Conservation (phyloP, 2,888 invertebrate genomes). For the Caenorhabditis auriculariae region DNA sequence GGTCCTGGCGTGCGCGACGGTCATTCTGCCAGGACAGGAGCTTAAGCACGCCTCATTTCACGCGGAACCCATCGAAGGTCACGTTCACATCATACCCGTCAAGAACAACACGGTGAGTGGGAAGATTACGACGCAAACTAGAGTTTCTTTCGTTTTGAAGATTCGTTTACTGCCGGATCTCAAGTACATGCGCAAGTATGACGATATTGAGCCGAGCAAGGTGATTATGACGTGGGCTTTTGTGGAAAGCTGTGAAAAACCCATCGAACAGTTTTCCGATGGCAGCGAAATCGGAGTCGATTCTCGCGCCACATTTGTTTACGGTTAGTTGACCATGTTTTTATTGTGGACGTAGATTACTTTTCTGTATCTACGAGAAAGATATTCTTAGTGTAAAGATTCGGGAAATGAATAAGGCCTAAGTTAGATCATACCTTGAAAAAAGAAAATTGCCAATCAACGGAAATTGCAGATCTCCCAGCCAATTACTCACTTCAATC, state of each 20-base stretch:
- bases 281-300: slow-evolving; percentile 43
- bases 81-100: slow-evolving; percentile 42
- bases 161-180: slow-evolving; percentile 46
- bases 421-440: no score
- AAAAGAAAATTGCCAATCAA: no score
- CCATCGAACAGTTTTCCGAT: slow-evolving; percentile 15
- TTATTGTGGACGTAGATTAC: no score
- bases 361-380: no score
- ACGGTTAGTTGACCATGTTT: slow-evolving; percentile 24
- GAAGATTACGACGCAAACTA: no score
- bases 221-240: slow-evolving; percentile 47
- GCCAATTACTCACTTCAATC: slow-evolving; percentile 30
- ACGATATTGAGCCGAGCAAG: slow-evolving; percentile 31
- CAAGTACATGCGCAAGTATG: slow-evolving; percentile 31
- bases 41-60: slow-evolving; percentile 43
- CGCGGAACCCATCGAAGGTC: slow-evolving; percentile 45
- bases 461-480: slow-evolving; percentile 14
- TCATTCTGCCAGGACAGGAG: slow-evolving; percentile 39
- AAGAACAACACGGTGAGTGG: slow-evolving; percentile 26
- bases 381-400: no score
- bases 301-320: slow-evolving; percentile 39
- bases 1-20: slow-evolving; percentile 47
- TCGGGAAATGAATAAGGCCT: no score
- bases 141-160: slow-evolving; percentile 16
- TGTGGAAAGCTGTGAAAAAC: slow-evolving; percentile 30